Conservation (phyloP, 1,140 invertebrate genomes). For the Parasteatoda tepidariorum region DNA sequence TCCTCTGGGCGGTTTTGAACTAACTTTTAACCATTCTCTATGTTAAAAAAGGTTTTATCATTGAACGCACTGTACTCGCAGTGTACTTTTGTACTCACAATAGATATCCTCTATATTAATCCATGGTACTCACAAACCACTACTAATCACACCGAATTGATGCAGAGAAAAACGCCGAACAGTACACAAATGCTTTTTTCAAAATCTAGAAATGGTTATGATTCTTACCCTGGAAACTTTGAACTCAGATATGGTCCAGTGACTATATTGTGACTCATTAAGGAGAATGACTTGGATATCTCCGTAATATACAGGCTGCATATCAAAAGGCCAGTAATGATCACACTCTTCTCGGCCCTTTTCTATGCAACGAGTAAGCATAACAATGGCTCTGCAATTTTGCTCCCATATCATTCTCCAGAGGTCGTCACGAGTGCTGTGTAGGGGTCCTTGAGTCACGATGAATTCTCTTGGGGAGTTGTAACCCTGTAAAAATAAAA, state of each 20-base stretch:
- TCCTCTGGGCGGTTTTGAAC: too few relatives aligned
- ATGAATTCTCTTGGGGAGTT: conserved; percentile 96
- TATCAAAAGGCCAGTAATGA: conserved; percentile 97
- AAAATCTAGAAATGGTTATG: not conserved
- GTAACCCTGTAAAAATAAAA: conserved; percentile 78
- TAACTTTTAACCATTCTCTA: too few relatives aligned
- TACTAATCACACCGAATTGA: too few relatives aligned
- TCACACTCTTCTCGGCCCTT: conserved; percentile 94
- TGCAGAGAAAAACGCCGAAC: too few relatives aligned
- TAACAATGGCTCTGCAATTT: conserved; percentile 93
- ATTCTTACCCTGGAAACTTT: conserved; percentile 82
- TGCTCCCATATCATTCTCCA: conserved; percentile 99
- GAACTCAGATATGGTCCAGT: conserved; percentile 96
- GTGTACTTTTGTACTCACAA: too few relatives aligned
- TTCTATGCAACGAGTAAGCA: conserved; percentile 95
- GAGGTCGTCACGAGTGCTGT: conserved; percentile 96
- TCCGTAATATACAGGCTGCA: conserved; percentile 92
- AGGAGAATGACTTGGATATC: conserved; percentile 90
- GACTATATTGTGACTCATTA: conserved; percentile 92
- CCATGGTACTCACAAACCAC: too few relatives aligned
- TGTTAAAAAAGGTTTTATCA: too few relatives aligned
- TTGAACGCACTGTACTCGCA: too few relatives aligned
- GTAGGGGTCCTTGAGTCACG: conserved; percentile 95
- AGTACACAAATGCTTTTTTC: not conserved
- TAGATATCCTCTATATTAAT: too few relatives aligned